phyloP scores from a whole-genome alignment of 2,113 vertebrate genomes.

The Gulo gulo region DNA sequence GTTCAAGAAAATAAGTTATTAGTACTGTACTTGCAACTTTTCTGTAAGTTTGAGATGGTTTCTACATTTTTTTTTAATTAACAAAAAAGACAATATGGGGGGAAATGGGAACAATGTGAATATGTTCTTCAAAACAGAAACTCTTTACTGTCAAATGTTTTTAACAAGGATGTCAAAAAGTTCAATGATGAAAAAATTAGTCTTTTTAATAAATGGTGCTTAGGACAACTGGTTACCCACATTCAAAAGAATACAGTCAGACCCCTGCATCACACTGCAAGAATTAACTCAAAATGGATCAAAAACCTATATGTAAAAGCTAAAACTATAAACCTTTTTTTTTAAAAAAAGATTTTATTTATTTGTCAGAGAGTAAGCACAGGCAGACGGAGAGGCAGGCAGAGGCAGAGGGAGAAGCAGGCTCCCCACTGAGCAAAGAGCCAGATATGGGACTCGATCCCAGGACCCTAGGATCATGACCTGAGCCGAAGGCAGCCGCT shows the following conservation, averaged over 20 bases:
- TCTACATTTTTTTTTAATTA: background rate
- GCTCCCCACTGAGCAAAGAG: background rate
- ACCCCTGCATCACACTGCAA: background rate
- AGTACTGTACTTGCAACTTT: background rate
- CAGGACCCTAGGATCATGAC: no score
- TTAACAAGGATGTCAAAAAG: background rate
- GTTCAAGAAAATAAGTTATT: constrained; percentile 22
- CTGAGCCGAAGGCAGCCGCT: no score
- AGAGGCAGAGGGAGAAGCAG: background rate
- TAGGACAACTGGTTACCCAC: background rate
- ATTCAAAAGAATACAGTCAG: background rate
- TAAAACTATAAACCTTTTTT: background rate
- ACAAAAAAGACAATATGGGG: background rate
- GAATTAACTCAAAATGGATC: constrained; percentile 1
- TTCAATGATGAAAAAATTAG: background rate
- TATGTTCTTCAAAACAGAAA: background rate
- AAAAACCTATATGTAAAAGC: background rate
- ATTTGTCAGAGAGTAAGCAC: no score
- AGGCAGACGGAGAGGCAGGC: background rate
- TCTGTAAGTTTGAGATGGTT: background rate
- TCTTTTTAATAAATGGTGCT: background rate
- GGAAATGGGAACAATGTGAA: background rate
- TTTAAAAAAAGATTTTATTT: background rate
- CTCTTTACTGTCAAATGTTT: background rate
- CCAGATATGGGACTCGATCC: no score